Base-by-base conservation (phyloP, 2,888 invertebrate species). In the Melanostoma mellinum region DNA sequence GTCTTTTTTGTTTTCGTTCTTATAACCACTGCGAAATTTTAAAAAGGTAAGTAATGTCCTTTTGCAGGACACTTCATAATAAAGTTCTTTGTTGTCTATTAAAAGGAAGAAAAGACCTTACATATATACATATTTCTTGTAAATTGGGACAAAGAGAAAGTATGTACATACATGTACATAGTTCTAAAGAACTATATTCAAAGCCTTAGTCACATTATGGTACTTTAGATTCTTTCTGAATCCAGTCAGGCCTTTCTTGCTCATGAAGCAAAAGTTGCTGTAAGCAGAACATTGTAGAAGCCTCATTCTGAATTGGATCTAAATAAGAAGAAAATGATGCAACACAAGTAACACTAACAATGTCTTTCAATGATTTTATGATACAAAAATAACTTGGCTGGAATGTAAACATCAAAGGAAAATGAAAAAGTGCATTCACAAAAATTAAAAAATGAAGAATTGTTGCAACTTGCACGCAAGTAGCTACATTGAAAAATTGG, bases 11-110 rank as follows among this genome's bases (percentile, higher is more conserved):
- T 20, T 20, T 20, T 20, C 20, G 20, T 20, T 20, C 20, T 20
- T 20, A 20, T 20, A 20, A 20, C 20, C 20, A 20, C 20, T 20
- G 20, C 20, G 20, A 20, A 20, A 20, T 20, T 20, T 20, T 20
- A 32, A 44, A 35, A 60, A 60, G 4, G 60, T 60, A 60, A 60
- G 44, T 33, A 5, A 4, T 4, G 6, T 1, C n/a, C 9, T 1
- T 20, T 9, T 6, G 32, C 40, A 58, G 42, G 42, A 58, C 58
- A 3, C 32, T 42, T n/a, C 6, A n/a, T 30, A 40, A 33, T 6
- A 58, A n/a, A n/a, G n/a, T 44, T 42, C 60, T 60, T 60, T 60
- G 58, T 58, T 58, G 60, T 60, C 60, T 60, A 8, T 44, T 44
- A 32, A 44, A 20, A 20, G 20, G 58, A 42, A 58, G 40, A 32